Percentiles rank a stretch among this genome's conserved stretches.
These are phyloP conservation scores for Rhabdomys pumilio DNA, from an alignment of 2,797 vertebrate species.

Conservation along the genomic window DNA sequence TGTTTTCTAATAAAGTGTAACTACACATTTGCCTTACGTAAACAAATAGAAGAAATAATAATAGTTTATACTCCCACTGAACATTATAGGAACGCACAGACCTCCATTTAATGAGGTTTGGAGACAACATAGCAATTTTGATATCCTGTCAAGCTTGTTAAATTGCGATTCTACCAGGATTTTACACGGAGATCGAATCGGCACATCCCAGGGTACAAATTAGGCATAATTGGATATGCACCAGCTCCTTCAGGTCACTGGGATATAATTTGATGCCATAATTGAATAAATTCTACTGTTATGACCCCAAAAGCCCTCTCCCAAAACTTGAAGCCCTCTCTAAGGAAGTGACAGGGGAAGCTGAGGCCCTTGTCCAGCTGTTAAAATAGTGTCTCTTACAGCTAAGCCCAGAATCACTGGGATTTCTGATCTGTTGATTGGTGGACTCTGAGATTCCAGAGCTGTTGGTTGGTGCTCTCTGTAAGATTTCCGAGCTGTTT, in stretches of 20 bases:
- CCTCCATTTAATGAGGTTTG: conserved; percentile 77
- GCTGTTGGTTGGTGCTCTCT: no score
- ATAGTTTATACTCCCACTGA: conserved; percentile 63
- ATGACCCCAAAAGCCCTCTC: conserved; percentile 66
- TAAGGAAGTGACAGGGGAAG: neutral
- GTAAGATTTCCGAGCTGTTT: no score
- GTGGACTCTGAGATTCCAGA: no score
- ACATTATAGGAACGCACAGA: conserved; percentile 66
- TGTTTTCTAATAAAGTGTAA: conserved; percentile 56
- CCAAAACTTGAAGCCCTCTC: conserved; percentile 47
- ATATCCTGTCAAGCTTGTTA: conserved; percentile 81
- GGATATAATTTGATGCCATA: conserved; percentile 74
- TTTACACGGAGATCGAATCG: conserved; percentile 70
- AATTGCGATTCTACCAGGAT: conserved; percentile 75
- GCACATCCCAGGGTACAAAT: conserved; percentile 75
- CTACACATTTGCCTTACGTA: conserved; percentile 64
- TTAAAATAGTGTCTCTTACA: neutral
- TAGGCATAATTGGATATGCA: conserved; percentile 79
- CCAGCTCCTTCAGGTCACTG: conserved; percentile 76
- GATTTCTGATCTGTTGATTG: neutral
- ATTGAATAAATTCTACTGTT: conserved; percentile 74
- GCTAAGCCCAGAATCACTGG: neutral
- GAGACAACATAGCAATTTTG: conserved; percentile 77
- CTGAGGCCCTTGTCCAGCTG: neutral
- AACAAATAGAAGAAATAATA: conserved; percentile 76